Evolutionary conservation across 2,797 vertebrate species (phyloP).

Genomic region (Potorous gilbertii): DNA sequence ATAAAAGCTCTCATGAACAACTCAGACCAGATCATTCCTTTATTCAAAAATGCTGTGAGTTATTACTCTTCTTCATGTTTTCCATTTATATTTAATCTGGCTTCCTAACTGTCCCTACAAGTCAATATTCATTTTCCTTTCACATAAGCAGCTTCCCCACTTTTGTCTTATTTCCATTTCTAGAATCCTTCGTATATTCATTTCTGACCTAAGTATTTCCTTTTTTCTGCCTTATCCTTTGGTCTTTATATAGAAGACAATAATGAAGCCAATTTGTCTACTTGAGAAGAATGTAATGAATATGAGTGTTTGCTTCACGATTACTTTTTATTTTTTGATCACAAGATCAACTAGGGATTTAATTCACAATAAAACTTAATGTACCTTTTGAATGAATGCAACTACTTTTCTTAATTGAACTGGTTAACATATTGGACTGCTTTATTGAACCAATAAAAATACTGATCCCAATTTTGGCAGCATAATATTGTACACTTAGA

Average conservation of each 20-base stretch:
- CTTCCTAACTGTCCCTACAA: background rate
- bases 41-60: background rate
- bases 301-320: background rate
- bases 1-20: background rate
- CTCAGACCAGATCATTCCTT: background rate
- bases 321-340: slow-evolving; percentile 57
- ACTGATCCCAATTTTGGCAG: slow-evolving; percentile 50
- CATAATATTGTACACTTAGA: slow-evolving; percentile 64
- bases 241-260: background rate
- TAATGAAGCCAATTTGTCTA: slow-evolving; percentile 15
- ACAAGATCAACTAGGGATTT: slow-evolving; percentile 44
- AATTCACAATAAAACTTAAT: slow-evolving; percentile 72
- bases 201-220: background rate
- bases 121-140: background rate
- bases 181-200: background rate
- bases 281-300: slow-evolving; percentile 16
- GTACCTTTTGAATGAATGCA: slow-evolving; percentile 67
- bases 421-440: slow-evolving; percentile 62
- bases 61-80: background rate
- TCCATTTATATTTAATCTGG: background rate
- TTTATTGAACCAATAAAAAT: slow-evolving; percentile 72
- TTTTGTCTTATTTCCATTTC: background rate
- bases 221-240: background rate
- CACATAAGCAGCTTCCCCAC: background rate
- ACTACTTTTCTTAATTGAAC: slow-evolving; percentile 64